These are phyloP conservation scores for Mus minutoides DNA, from an alignment of 2,797 vertebrate genomes.

Conservation along the genomic window DNA sequence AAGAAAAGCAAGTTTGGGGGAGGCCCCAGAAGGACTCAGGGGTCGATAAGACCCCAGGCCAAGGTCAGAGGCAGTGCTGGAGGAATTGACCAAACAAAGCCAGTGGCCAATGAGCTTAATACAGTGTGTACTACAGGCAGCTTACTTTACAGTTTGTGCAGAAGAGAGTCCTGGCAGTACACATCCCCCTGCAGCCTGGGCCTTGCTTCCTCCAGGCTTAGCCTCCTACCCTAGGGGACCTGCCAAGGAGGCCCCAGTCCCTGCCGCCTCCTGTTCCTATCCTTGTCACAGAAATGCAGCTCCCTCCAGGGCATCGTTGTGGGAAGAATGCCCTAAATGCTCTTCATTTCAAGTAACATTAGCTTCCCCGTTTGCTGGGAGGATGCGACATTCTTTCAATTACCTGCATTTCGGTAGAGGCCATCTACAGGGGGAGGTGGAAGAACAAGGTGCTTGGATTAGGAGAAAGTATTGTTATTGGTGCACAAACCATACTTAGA, in stretches of 20 bases:
- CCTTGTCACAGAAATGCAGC: neutral
- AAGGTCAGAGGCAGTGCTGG: neutral
- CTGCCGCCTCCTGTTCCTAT: neutral
- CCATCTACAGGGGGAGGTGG: accelerated
- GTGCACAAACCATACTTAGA: accelerated
- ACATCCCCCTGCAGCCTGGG: neutral
- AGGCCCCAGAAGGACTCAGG: neutral
- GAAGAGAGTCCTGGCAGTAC: neutral
- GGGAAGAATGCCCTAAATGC: neutral
- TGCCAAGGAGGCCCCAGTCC: neutral
- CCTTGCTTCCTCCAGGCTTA: neutral
- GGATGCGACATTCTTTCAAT: neutral
- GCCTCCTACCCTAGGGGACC: neutral
- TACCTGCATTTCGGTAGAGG: neutral
- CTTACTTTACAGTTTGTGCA: too few species aligned
- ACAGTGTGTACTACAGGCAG: accelerated
- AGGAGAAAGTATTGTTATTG: accelerated
- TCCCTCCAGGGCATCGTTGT: accelerated
- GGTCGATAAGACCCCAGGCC: neutral
- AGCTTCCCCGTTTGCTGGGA: neutral
- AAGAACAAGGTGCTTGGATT: accelerated
- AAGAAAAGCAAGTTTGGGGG: neutral
- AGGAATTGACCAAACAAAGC: neutral
- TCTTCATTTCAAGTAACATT: conserved; percentile 66
- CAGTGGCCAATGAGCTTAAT: accelerated